These are phyloP conservation scores for Crotalus horridus DNA, from an alignment of 2,113 vertebrate species.

Conservation along the genomic window DNA sequence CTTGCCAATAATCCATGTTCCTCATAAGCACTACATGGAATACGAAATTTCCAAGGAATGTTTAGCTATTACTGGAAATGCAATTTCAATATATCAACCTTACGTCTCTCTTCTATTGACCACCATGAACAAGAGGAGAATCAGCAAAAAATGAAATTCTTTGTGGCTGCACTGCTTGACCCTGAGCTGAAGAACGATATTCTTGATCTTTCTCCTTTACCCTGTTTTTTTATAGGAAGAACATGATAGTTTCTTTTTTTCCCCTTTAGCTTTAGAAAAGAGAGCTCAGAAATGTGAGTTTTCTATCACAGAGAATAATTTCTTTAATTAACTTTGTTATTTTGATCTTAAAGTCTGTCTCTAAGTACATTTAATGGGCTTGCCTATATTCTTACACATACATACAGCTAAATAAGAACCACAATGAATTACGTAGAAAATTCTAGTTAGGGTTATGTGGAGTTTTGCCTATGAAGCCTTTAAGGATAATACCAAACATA, in stretches of 20 bases:
- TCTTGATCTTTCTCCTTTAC: background rate
- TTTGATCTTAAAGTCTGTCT: background rate
- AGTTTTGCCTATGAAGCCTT: background rate
- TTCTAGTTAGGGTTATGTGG: background rate
- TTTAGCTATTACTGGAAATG: background rate
- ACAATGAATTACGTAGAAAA: background rate
- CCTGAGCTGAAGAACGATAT: background rate
- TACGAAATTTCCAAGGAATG: background rate
- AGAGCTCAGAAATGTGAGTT: background rate
- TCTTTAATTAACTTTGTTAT: background rate
- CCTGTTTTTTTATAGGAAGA: background rate
- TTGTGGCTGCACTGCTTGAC: background rate
- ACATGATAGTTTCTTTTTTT: background rate
- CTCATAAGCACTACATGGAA: background rate
- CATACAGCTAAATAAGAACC: background rate
- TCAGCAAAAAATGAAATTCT: background rate
- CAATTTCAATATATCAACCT: background rate
- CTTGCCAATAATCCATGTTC: background rate
- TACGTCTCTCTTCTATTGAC: background rate
- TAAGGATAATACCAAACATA: background rate
- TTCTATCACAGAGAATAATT: background rate
- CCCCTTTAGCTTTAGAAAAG: background rate
- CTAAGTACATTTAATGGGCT: background rate
- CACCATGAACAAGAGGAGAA: background rate
- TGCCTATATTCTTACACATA: background rate